These are phyloP conservation scores for Antheraea yamamai DNA, from an alignment of 2,888 invertebrate species.

Conservation along the genomic window DNA sequence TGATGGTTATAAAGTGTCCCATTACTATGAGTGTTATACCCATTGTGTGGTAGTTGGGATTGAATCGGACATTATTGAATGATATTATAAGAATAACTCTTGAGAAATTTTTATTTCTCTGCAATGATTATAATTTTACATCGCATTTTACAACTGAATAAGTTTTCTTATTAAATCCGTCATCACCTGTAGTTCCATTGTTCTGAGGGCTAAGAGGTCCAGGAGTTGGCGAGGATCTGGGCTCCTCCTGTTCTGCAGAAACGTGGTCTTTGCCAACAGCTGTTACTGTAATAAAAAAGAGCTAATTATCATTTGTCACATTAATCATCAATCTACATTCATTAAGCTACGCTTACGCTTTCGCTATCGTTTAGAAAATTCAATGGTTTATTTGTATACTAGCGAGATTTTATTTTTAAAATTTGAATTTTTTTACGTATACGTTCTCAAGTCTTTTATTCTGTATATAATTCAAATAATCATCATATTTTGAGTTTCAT, in stretches of 20 bases:
- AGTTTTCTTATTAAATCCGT: neutral
- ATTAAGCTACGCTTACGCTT: no score
- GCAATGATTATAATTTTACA: neutral
- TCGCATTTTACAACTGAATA: neutral
- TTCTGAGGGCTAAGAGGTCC: constrained; percentile 73
- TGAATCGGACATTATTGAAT: neutral
- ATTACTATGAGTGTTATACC: no score
- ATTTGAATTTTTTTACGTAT: no score
- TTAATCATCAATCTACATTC: neutral
- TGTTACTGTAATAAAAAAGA: constrained; percentile 47
- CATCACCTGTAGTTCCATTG: constrained; percentile 71
- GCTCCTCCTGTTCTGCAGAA: constrained; percentile 69
- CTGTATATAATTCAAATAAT: no score
- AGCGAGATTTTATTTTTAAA: no score
- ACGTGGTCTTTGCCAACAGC: constrained; percentile 60
- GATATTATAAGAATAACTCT: neutral
- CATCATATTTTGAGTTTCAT: no score
- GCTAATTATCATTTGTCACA: neutral
- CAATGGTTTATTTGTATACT: no score
- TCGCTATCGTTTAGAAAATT: no score
- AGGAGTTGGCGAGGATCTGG: constrained; percentile 61
- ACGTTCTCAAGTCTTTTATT: no score
- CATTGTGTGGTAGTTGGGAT: no score
- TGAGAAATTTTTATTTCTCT: neutral
- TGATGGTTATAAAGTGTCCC: no score